These are phyloP conservation scores for Scaptomyza caliginosa DNA, from an alignment of 2,888 invertebrate species.

Conservation along the genomic window DNA sequence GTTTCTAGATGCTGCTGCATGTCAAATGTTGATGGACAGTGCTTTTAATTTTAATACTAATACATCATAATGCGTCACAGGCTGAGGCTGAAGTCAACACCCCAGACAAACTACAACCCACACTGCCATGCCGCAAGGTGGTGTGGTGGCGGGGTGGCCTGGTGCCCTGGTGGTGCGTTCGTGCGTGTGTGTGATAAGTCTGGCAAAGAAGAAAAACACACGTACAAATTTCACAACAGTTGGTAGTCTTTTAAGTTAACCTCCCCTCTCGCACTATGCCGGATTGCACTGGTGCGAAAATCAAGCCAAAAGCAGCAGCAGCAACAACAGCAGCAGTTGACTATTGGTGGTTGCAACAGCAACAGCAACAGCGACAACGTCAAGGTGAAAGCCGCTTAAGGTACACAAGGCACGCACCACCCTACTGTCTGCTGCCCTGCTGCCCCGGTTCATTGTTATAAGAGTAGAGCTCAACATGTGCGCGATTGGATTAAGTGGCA, in stretches of 20 bases:
- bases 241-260: slow-evolving; percentile 38
- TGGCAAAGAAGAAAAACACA: slow-evolving; percentile 60
- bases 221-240: slow-evolving; percentile 74
- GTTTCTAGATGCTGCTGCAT: slow-evolving; percentile 24
- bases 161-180: slow-evolving; percentile 35
- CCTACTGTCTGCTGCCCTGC: slow-evolving; percentile 4
- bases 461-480: slow-evolving; percentile 63
- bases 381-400: slow-evolving; percentile 80
- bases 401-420: slow-evolving; percentile 39
- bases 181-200: slow-evolving; percentile 78
- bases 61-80: slow-evolving; percentile 80
- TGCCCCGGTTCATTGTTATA: slow-evolving; percentile 54
- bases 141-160: background rate
- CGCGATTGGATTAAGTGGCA: slow-evolving; percentile 79
- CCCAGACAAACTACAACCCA: slow-evolving; percentile 30
- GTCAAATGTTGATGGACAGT: slow-evolving; percentile 60
- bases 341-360: slow-evolving; percentile 47
- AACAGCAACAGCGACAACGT: slow-evolving; percentile 30
- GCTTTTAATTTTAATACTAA: slow-evolving; percentile 82
- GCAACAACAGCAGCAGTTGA: background rate
- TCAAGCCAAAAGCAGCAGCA: slow-evolving; percentile 47
- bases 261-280: background rate
- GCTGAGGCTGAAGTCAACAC: slow-evolving; percentile 52
- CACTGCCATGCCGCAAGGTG: slow-evolving; percentile 40
- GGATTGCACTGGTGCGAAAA: slow-evolving; percentile 62